These are phyloP conservation scores for Myiagra hebetior DNA, from an alignment of 2,113 vertebrate genomes.

Conservation along the genomic window DNA sequence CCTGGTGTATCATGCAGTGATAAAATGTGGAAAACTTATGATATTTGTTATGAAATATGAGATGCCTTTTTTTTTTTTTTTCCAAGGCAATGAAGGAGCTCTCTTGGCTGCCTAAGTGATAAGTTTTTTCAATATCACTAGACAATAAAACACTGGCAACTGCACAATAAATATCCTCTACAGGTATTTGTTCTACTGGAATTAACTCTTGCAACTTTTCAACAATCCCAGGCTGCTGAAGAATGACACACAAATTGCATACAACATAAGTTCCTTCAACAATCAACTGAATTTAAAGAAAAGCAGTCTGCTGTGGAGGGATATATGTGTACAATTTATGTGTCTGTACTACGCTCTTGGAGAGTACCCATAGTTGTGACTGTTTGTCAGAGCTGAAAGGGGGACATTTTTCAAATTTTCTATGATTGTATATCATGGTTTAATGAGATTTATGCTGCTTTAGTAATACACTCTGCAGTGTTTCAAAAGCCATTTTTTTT, in stretches of 20 bases:
- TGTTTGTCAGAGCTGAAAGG: neutral
- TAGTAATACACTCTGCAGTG: neutral
- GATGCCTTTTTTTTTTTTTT: neutral
- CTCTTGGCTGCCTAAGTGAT: neutral
- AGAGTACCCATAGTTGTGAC: neutral
- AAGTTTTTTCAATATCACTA: neutral
- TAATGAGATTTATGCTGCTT: neutral
- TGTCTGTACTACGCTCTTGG: neutral
- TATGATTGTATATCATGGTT: neutral
- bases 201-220: neutral
- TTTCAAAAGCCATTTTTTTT: neutral
- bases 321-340: neutral
- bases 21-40: neutral
- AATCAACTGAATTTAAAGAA: neutral
- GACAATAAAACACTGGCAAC: neutral
- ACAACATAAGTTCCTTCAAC: neutral
- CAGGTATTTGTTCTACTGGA: neutral
- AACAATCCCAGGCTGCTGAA: neutral
- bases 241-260: neutral
- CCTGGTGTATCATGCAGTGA: neutral
- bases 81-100: neutral
- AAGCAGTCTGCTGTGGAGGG: neutral
- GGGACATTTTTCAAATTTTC: neutral
- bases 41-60: neutral
- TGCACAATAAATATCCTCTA: neutral